Base-by-base conservation (phyloP, 2,888 invertebrate species). In the Caenorhabditis virilis region DNA sequence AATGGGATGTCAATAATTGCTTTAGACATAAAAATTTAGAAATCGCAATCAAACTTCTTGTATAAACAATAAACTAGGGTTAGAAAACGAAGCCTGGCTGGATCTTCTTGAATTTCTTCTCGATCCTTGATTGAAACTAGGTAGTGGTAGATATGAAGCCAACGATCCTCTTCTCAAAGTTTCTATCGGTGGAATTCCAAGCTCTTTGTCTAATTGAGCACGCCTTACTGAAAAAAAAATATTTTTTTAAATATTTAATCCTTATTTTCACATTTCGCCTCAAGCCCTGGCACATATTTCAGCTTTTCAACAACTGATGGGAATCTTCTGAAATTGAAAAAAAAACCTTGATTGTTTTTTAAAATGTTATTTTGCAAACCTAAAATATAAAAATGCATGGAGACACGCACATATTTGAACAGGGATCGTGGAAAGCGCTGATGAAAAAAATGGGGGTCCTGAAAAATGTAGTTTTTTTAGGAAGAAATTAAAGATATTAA, bases 341-440 rank as follows among this genome's bases (percentile, higher is more conserved):
- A 36, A 33, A 33, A 15, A 53, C 53, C n/a, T n/a, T n/a, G n/a
- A n/a, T n/a, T n/a, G n/a, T n/a, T 15, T 55, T 69, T 20, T 64
- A 46, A 16, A 39, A 33, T n/a, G 53, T 55, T 22, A 45, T 33
- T 25, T 23, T 20, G 51, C 66, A 41, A 51, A 75, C 35, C 76
- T 63, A 43, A 80, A 80, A 55, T 77, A 79, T 22, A 78, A 51
- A 45, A 75, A 74, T 0, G 80, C 78, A 30, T 80, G 79, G 6
- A 80, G 50, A 45, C 80, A 80, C 7, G 75, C 78, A 54, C 78
- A 77, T 22, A 78, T 65, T 63, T 81, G 80, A 2, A 80, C 77
- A 1, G 81, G 81, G 13, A 81, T 63, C 57, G 79, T 79, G 9
- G 77, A 74, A 11, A 80, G 57, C 5, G 80, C 77, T 2, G 81